phyloP scores from a whole-genome alignment of 2,888 invertebrate species.

The Neoaliturus tenellus region DNA sequence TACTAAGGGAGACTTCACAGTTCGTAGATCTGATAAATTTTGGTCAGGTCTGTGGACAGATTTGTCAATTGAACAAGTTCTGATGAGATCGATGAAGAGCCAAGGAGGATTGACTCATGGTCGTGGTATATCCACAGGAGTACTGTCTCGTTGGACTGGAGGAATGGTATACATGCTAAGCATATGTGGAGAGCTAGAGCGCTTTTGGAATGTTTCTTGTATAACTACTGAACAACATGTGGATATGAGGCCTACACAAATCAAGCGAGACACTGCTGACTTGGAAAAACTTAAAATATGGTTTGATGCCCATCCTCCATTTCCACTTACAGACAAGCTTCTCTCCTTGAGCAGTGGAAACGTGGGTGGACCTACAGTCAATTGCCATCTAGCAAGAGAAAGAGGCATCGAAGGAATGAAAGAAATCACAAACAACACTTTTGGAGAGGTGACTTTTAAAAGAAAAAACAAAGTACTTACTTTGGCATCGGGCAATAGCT shows the following conservation, averaged over 20 bases:
- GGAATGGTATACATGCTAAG: slow-evolving; percentile 42
- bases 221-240: too few species aligned
- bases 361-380: slow-evolving; percentile 67
- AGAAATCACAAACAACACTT: too few species aligned
- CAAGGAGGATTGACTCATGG: slow-evolving; percentile 66
- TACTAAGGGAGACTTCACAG: slow-evolving; percentile 58
- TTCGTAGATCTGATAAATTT: slow-evolving; percentile 60
- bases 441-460: slow-evolving; percentile 65
- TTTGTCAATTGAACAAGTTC: slow-evolving; percentile 68
- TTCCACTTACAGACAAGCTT: slow-evolving; percentile 65
- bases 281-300: too few species aligned
- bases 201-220: too few species aligned
- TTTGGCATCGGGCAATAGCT: slow-evolving; percentile 30
- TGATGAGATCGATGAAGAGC: slow-evolving; percentile 68
- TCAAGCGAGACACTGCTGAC: too few species aligned
- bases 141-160: slow-evolving; percentile 53
- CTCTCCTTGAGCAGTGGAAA: slow-evolving; percentile 68
- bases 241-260: too few species aligned
- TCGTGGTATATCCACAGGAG: slow-evolving; percentile 55
- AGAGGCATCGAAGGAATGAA: slow-evolving; percentile 64
- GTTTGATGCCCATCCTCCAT: slow-evolving; percentile 61
- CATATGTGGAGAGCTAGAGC: slow-evolving; percentile 52
- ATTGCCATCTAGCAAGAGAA: slow-evolving; percentile 68
- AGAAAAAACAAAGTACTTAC: slow-evolving; percentile 68
- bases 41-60: slow-evolving; percentile 59